phyloP scores from a whole-genome alignment of 2,113 vertebrate species.

The Aspidoscelis tigris region DNA sequence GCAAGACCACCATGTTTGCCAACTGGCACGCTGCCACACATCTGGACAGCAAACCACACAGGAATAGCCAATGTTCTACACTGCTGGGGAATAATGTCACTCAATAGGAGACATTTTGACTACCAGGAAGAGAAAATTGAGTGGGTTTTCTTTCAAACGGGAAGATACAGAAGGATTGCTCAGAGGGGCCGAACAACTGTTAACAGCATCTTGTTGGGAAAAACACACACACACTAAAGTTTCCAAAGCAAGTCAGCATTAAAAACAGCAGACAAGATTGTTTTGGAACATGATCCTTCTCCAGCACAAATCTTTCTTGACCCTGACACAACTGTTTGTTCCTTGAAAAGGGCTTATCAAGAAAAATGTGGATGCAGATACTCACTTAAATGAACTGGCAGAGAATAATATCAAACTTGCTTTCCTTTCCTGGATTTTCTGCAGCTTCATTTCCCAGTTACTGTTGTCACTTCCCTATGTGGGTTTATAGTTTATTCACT shows the following conservation, averaged over 20 bases:
- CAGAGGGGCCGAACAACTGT: not conserved
- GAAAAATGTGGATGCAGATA: not conserved
- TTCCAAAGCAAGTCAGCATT: not conserved
- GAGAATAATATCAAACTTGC: not conserved
- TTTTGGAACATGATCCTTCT: not conserved
- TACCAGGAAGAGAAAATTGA: slow-evolving; percentile 9
- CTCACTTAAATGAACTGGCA: not conserved
- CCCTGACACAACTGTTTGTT: not conserved
- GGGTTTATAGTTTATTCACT: not conserved
- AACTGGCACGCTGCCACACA: slow-evolving; percentile 29
- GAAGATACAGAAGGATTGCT: slow-evolving; percentile 1
- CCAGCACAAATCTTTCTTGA: not conserved
- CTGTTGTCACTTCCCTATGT: not conserved
- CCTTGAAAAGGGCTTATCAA: not conserved
- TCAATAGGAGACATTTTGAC: slow-evolving; percentile 18
- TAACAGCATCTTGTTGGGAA: not conserved
- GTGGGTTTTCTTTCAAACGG: not conserved
- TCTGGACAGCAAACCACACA: slow-evolving; percentile 29
- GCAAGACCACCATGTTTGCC: slow-evolving; percentile 42
- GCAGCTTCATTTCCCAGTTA: not conserved
- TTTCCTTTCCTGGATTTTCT: not conserved
- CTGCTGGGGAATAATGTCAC: slow-evolving; percentile 17
- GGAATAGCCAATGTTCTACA: slow-evolving; percentile 17
- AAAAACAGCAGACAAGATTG: not conserved
- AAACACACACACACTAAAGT: not conserved